Conservation (phyloP, 2,888 invertebrate species). For the Dermolepida albohirtum region DNA sequence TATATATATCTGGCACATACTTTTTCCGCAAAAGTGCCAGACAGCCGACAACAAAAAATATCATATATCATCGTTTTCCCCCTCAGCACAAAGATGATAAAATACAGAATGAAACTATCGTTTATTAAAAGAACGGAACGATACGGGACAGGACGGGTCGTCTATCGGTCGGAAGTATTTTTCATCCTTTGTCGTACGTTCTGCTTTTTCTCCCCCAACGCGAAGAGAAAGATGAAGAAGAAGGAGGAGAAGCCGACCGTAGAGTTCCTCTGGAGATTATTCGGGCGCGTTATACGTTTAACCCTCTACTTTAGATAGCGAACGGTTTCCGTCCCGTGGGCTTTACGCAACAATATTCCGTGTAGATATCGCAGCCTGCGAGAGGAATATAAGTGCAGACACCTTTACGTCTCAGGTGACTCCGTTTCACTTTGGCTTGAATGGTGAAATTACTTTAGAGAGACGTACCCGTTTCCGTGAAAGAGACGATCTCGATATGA, state of each 20-base stretch:
- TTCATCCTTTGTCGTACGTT: conserved; percentile 5
- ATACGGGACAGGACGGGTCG: background rate
- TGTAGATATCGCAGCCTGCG: conserved; percentile 11
- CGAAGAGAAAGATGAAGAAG: background rate
- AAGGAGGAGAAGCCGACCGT: conserved; percentile 1
- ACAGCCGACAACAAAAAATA: background rate
- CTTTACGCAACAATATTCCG: conserved; percentile 23
- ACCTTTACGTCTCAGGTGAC: conserved; percentile 23
- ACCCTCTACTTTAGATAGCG: too few relatives aligned
- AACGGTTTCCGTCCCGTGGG: conserved; percentile 15
- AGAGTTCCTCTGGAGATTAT: too few relatives aligned
- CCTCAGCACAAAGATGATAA: conserved; percentile 8
- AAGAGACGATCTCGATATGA: conserved; percentile 2
- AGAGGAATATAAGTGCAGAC: conserved; percentile 8
- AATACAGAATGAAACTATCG: conserved; percentile 26
- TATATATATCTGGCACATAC: background rate
- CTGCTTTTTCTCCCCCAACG: background rate
- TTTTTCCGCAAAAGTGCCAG: background rate
- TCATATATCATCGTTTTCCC: conserved; percentile 15
- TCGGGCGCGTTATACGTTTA: too few relatives aligned
- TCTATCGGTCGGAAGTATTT: too few relatives aligned
- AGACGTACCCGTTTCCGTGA: conserved; percentile 3
- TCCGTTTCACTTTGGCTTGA: conserved; percentile 16
- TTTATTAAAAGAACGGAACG: conserved; percentile 13
- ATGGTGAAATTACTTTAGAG: conserved; percentile 29